These are phyloP conservation scores for Actinemys pallida DNA, from an alignment of 2,113 vertebrate genomes.

Conservation along the genomic window DNA sequence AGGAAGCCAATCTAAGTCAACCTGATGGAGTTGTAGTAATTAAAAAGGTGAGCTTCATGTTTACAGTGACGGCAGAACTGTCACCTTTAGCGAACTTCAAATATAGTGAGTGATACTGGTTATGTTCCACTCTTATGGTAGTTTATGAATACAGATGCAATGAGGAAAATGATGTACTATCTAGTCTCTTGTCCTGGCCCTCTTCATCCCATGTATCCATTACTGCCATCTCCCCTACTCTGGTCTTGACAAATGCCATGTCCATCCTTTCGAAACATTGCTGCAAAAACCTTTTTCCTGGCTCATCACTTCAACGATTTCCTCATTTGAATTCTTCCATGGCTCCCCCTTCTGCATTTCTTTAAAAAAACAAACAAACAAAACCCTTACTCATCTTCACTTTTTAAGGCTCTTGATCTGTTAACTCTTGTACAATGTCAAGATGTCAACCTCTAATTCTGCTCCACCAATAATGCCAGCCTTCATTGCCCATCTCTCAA, in stretches of 20 bases:
- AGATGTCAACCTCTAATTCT: not conserved
- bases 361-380: not conserved
- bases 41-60: not conserved
- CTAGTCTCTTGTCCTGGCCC: not conserved
- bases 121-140: not conserved
- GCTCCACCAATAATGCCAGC: not conserved
- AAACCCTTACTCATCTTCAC: not conserved
- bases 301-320: not conserved
- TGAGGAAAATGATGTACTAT: not conserved
- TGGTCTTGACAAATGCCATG: not conserved
- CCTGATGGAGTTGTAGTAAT: not conserved
- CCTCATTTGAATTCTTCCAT: not conserved
- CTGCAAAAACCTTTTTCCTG: not conserved
- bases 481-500: not conserved
- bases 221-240: not conserved
- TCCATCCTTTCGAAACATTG: not conserved
- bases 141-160: not conserved
- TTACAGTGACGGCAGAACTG: not conserved
- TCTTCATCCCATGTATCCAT: not conserved
- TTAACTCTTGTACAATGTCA: not conserved
- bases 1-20: not conserved
- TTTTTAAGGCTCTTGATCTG: not conserved
- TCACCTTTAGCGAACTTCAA: not conserved
- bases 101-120: not conserved
- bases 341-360: not conserved